These are phyloP conservation scores for Nemotelus pantherinus DNA, from an alignment of 2,888 invertebrate genomes.

Conservation along the genomic window DNA sequence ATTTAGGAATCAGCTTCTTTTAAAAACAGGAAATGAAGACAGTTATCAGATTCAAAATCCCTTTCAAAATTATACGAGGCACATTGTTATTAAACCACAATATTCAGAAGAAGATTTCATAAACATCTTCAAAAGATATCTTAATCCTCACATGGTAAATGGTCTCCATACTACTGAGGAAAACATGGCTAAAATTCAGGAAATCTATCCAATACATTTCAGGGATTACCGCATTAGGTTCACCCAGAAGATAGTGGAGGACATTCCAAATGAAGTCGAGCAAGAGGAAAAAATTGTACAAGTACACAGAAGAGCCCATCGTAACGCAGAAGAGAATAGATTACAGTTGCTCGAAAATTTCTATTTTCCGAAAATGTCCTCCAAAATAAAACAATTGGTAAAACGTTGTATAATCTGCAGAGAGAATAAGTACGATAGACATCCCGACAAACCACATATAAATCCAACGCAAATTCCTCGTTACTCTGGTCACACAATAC, in stretches of 20 bases:
- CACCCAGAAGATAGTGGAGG: slow-evolving; percentile 44
- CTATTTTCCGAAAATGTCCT: slow-evolving; percentile 45
- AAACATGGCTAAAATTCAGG: slow-evolving; percentile 43
- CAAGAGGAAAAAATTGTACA: no score
- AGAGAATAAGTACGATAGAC: no score
- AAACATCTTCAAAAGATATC: slow-evolving; percentile 31
- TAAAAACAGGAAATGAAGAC: slow-evolving; percentile 16
- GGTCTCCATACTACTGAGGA: slow-evolving; percentile 37
- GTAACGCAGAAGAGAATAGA: slow-evolving; percentile 46
- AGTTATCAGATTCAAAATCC: slow-evolving; percentile 14
- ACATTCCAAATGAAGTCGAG: slow-evolving; percentile 35
- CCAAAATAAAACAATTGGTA: slow-evolving; percentile 40
- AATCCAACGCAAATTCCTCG: no score
- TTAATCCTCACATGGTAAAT: slow-evolving; percentile 41
- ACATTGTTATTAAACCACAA: slow-evolving; percentile 2
- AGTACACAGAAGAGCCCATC: slow-evolving; percentile 47
- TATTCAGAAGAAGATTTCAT: slow-evolving; percentile 6
- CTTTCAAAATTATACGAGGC: slow-evolving; percentile 19
- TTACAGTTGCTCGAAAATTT: slow-evolving; percentile 30
- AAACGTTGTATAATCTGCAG: slow-evolving; percentile 37
- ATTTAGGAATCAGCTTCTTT: slow-evolving; percentile 22
- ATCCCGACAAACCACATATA: no score
- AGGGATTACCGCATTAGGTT: slow-evolving; percentile 42
- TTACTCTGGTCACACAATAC: no score
- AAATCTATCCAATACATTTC: slow-evolving; percentile 47